Percentiles rank a stretch among this genome's conserved stretches.
phyloP scores from a whole-genome alignment of 2,888 invertebrate species.

The Achlya flavicornis region DNA sequence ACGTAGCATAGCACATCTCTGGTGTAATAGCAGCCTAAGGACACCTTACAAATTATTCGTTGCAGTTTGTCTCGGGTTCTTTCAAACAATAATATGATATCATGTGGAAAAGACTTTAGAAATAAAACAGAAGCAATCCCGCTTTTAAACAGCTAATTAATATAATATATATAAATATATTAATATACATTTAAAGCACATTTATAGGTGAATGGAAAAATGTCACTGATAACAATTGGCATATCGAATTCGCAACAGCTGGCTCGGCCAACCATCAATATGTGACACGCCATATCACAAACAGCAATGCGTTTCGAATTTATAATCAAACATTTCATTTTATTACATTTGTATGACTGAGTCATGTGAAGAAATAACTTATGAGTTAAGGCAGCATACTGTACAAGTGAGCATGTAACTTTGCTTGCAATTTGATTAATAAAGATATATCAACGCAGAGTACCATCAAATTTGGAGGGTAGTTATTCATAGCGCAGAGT shows the following conservation, averaged over 20 bases:
- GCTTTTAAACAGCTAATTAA: neutral
- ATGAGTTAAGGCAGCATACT: neutral
- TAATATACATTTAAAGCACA: slow-evolving; percentile 8
- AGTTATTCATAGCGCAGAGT: no score
- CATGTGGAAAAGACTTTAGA: neutral
- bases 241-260: slow-evolving; percentile 18
- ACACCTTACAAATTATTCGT: neutral
- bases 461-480: no score
- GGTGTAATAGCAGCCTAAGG: no score
- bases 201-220: slow-evolving; percentile 14
- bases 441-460: no score
- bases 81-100: neutral
- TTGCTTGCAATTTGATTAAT: no score
- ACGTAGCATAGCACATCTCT: no score
- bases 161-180: neutral
- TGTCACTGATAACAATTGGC: slow-evolving; percentile 19
- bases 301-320: slow-evolving; percentile 14
- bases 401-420: no score
- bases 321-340: slow-evolving; percentile 13
- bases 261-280: slow-evolving; percentile 21
- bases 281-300: slow-evolving; percentile 15
- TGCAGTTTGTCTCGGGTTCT: neutral
- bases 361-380: neutral
- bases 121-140: neutral
- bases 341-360: slow-evolving; percentile 15